A percentile compares a stretch with the other conserved stretches of the same genome.
Conservation (phyloP, 2,888 invertebrate genomes). For the Eupithecia tripunctaria region DNA sequence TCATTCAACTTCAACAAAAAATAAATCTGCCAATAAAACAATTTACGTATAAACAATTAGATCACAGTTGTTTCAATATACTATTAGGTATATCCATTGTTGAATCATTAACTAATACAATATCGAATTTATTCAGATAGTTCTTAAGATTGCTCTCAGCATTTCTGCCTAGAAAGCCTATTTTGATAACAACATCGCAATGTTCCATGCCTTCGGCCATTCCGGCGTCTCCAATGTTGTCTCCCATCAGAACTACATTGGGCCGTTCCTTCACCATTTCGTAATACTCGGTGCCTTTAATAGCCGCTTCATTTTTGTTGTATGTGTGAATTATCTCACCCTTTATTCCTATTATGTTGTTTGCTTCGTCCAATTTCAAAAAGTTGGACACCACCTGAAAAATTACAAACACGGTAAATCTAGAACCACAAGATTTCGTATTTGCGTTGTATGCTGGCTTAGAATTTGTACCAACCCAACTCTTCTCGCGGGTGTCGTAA, state of each 20-base stretch:
- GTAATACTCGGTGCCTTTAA: conserved; percentile 92
- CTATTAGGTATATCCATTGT: conserved; percentile 86
- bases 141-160: conserved; percentile 87
- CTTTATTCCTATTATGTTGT: conserved; percentile 88
- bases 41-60: conserved; percentile 34
- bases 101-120: conserved; percentile 95
- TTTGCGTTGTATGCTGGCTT: too few species aligned
- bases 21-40: conserved; percentile 26
- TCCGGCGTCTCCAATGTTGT: conserved; percentile 94
- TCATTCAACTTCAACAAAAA: conserved; percentile 18
- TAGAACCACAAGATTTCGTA: too few species aligned
- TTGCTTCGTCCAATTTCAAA: conserved; percentile 87
- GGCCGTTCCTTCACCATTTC: conserved; percentile 86
- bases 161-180: conserved; percentile 95
- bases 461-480: too few species aligned
- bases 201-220: conserved; percentile 96
- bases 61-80: conserved; percentile 72
- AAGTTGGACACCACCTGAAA: conserved; percentile 93
- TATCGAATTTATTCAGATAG: conserved; percentile 93
- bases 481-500: too few species aligned
- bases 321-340: conserved; percentile 94
- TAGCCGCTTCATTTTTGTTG: conserved; percentile 95
- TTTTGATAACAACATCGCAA: conserved; percentile 90
- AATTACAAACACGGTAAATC: not conserved
- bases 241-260: conserved; percentile 96